phyloP scores from a whole-genome alignment of 2,113 vertebrate genomes.

The Brachyhypopomus occidentalis region DNA sequence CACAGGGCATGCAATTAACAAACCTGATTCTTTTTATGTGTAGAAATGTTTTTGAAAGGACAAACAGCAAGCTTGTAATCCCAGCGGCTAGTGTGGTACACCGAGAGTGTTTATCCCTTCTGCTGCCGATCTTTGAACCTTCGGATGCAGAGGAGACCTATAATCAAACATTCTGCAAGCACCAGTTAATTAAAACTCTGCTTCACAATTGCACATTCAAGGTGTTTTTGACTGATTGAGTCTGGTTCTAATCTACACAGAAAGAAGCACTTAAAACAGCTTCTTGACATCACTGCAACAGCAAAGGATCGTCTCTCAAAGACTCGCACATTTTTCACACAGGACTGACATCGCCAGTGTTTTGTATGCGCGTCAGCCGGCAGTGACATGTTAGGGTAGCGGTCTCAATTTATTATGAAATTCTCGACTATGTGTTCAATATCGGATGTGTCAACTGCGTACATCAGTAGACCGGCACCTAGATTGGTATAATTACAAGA shows the following conservation, averaged over 20 bases:
- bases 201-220: conserved; percentile 34
- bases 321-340: conserved; percentile 9
- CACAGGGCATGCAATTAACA: too few species aligned
- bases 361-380: neutral
- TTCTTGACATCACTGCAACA: conserved; percentile 2
- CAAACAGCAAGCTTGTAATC: too few species aligned
- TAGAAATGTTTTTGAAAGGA: too few species aligned
- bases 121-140: conserved; percentile 37
- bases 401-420: too few species aligned
- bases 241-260: conserved; percentile 32
- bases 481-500: too few species aligned
- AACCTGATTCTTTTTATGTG: too few species aligned
- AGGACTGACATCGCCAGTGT: neutral
- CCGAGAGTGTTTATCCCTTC: conserved; percentile 30
- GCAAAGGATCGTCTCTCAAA: conserved; percentile 25
- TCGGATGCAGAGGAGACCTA: conserved; percentile 25
- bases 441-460: too few species aligned
- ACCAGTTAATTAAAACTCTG: conserved; percentile 13
- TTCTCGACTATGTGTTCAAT: too few species aligned
- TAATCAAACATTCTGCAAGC: conserved; percentile 33
- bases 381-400: neutral
- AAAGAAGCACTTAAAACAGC: conserved; percentile 18
- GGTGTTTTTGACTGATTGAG: conserved; percentile 41
- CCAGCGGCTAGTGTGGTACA: too few species aligned
- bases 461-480: too few species aligned